These are phyloP conservation scores for Caerostris extrusa DNA, from an alignment of 1,140 invertebrate genomes.

Conservation along the genomic window DNA sequence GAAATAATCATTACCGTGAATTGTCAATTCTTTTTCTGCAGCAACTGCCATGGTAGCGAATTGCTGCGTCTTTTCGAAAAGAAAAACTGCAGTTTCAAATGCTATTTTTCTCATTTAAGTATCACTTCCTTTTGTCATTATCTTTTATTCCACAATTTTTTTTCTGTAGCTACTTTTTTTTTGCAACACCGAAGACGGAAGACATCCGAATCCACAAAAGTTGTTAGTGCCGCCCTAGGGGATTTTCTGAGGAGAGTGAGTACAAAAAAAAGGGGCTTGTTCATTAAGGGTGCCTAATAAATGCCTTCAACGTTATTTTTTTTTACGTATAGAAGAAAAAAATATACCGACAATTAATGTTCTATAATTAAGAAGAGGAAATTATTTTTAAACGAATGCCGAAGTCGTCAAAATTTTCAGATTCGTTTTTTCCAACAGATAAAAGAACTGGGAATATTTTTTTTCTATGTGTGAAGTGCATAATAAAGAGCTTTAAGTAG, in stretches of 20 bases:
- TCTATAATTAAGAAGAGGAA: slow-evolving; percentile 37
- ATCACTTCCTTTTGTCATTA: slow-evolving; percentile 65
- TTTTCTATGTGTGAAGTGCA: neutral
- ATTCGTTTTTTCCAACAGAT: neutral
- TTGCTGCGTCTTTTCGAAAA: neutral
- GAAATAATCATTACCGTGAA: slow-evolving; percentile 37
- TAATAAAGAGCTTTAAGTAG: neutral
- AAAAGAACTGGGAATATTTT: neutral
- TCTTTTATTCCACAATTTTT: slow-evolving; percentile 11
- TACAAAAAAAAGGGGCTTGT: neutral
- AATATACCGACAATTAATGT: slow-evolving; percentile 41
- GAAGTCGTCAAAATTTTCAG: slow-evolving; percentile 27
- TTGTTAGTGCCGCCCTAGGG: slow-evolving; percentile 58
- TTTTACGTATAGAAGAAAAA: neutral
- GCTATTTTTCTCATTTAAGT: slow-evolving; percentile 65
- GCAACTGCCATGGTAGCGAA: neutral
- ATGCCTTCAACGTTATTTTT: neutral
- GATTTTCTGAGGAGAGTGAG: neutral
- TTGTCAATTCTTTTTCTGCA: neutral
- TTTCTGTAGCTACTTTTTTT: neutral
- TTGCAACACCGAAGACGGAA: slow-evolving; percentile 13
- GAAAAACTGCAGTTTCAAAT: neutral
- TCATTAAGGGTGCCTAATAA: slow-evolving; percentile 44
- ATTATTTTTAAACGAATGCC: slow-evolving; percentile 38
- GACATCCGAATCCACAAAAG: slow-evolving; percentile 46